phyloP scores from a whole-genome alignment of 1,140 invertebrate species.

The Scylla paramamosain region DNA sequence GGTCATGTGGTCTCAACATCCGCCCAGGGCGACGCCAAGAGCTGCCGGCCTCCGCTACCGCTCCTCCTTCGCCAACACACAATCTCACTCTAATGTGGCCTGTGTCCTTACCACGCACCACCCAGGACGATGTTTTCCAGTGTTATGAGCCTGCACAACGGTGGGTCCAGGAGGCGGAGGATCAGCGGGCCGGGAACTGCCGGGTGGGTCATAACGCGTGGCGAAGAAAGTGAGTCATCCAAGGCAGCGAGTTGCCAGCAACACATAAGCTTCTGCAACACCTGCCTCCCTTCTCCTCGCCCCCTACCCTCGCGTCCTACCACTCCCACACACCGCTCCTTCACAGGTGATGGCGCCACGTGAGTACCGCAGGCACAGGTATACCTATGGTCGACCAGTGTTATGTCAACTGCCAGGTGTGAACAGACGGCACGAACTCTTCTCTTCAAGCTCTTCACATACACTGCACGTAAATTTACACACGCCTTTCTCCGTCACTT shows the following conservation, averaged over 20 bases:
- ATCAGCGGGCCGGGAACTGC: neutral
- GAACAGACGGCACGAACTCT: neutral
- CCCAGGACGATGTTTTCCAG: neutral
- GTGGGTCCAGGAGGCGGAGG: neutral
- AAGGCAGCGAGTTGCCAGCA: neutral
- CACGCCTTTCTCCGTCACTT: too few species aligned
- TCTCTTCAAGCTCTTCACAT: neutral
- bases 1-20: conserved; percentile 46
- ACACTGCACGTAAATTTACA: too few species aligned
- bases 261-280: neutral
- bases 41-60: neutral
- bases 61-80: neutral
- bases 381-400: neutral
- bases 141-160: neutral
- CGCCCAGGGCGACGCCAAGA: neutral
- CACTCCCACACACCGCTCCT: neutral
- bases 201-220: conserved; percentile 2
- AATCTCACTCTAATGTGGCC: neutral
- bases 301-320: neutral
- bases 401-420: neutral
- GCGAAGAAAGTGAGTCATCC: conserved; percentile 8
- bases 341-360: neutral
- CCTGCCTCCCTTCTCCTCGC: conserved; percentile 1
- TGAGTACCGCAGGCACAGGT: neutral
- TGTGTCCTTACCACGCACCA: neutral